A percentile compares a stretch with the other conserved stretches of the same genome.
phyloP scores from a whole-genome alignment of 2,888 invertebrate genomes.

The Microdon myrmicae region DNA sequence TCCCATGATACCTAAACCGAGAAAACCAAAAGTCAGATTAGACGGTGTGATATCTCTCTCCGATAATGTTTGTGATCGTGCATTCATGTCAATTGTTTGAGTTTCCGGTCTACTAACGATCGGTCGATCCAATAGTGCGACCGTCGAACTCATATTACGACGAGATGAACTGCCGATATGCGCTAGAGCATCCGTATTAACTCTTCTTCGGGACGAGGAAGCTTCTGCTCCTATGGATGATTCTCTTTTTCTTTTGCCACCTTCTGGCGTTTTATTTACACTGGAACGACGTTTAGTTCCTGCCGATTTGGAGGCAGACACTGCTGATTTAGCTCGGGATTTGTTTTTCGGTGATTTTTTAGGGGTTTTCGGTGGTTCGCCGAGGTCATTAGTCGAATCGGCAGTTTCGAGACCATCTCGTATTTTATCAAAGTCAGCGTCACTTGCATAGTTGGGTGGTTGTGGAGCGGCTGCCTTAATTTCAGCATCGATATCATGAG shows the following conservation, averaged over 20 bases:
- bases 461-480: constrained; percentile 57
- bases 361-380: constrained; percentile 41
- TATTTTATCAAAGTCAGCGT: constrained; percentile 78
- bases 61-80: constrained; percentile 79
- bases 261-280: constrained; percentile 41
- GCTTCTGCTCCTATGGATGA: constrained; percentile 69
- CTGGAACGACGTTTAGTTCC: constrained; percentile 59
- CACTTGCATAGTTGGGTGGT: constrained; percentile 68
- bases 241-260: constrained; percentile 66
- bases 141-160: constrained; percentile 61
- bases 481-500: constrained; percentile 67
- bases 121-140: constrained; percentile 64
- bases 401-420: constrained; percentile 68
- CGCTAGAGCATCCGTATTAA: constrained; percentile 58
- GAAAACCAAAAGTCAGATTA: constrained; percentile 89
- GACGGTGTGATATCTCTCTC: constrained; percentile 89
- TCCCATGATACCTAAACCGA: constrained; percentile 96
- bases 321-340: constrained; percentile 44
- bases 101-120: constrained; percentile 72
- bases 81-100: constrained; percentile 80
- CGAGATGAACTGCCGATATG: constrained; percentile 55
- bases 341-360: constrained; percentile 49
- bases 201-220: constrained; percentile 57
- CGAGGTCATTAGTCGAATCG: constrained; percentile 39
- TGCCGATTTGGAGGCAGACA: constrained; percentile 45